Conservation (phyloP, 2,797 vertebrate genomes). For the Acipenser oxyrinchus region DNA sequence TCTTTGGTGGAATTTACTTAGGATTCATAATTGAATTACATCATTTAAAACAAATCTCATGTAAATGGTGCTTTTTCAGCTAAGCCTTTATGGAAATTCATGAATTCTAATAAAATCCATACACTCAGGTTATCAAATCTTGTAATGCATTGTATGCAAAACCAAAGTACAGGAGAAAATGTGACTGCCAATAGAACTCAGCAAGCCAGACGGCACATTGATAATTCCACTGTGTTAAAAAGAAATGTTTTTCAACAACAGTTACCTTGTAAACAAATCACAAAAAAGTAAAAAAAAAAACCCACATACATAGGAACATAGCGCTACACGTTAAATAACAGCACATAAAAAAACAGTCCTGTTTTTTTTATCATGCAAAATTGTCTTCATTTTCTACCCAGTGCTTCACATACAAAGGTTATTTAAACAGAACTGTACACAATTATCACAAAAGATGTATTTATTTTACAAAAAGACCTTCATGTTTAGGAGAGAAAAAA, state of each 20-base stretch:
- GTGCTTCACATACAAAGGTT: slow-evolving; percentile 75
- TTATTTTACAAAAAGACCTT: slow-evolving; percentile 62
- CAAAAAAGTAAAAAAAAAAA: slow-evolving; percentile 7
- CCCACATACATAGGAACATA: slow-evolving; percentile 38
- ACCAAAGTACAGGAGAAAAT: no score
- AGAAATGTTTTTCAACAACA: slow-evolving; percentile 31
- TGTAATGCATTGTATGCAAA: no score
- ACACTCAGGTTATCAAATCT: no score
- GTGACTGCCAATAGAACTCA: slow-evolving; percentile 40
- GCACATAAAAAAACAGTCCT: slow-evolving; percentile 43
- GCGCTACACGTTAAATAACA: slow-evolving; percentile 58
- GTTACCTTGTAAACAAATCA: slow-evolving; percentile 32
- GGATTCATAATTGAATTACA: no score
- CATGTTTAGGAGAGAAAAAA: slow-evolving; percentile 31
- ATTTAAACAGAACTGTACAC: slow-evolving; percentile 91
- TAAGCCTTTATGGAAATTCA: no score
- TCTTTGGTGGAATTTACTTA: no score
- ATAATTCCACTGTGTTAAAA: slow-evolving; percentile 43
- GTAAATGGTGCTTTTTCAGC: no score
- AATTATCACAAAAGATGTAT: slow-evolving; percentile 61
- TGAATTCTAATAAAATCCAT: no score
- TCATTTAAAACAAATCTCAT: no score
- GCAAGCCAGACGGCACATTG: slow-evolving; percentile 53
- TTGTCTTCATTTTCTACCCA: slow-evolving; percentile 45
- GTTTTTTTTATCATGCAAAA: slow-evolving; percentile 52